Evolutionary conservation across 2,113 vertebrate genomes (phyloP), one percentile per base, ranked within the genome.

Genomic region (Rhipidura dahli): DNA sequence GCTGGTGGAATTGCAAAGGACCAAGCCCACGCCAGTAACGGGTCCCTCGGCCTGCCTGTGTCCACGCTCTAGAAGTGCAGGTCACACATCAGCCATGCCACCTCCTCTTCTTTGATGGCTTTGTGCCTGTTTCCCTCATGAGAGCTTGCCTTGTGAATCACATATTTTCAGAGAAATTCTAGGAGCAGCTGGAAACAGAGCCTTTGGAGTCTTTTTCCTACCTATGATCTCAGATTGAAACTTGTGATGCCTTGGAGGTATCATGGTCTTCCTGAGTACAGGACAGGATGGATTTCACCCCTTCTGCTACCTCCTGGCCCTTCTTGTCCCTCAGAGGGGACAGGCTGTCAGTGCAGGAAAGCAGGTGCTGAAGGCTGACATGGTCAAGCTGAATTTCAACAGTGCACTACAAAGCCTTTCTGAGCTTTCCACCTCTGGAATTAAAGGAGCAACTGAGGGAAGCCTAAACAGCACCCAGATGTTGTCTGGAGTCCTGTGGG

Each of bases 1-100:
- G 39, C 56, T 76, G 51, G 26, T 31, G 47, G 49, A 71, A 76
- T 45, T 76, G 59, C 40, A 61, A 35, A 83, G 27, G 33, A 63
- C 35, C 1, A 3, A 83, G 39, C 31, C 57, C 26, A 16, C 19
- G 1, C 20, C 2, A 1, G 12, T 40, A 35, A 44, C 0, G 1
- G 6, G 10, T 91, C 57, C 39, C 42, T 59, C 5, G 11, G 22
- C 53, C 45, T 35, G 37, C 20, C 11, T 15, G 17, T 0, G 0
- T 65, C 42, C 65, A 49, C 3, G 0, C 30, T 73, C 44, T 57
- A 45, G 54, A 93, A 70, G 31, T 31, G 51, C 73, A 47, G 45
- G 82, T 90, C 70, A 68, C 23, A 37, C 33, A n/a, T 70, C 56
- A 83, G 28, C 28, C 10, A 1, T 23, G 42, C 16, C 47, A 37